Evolutionary conservation across 2,113 vertebrate genomes (phyloP).

Genomic region (Procavia capensis): DNA sequence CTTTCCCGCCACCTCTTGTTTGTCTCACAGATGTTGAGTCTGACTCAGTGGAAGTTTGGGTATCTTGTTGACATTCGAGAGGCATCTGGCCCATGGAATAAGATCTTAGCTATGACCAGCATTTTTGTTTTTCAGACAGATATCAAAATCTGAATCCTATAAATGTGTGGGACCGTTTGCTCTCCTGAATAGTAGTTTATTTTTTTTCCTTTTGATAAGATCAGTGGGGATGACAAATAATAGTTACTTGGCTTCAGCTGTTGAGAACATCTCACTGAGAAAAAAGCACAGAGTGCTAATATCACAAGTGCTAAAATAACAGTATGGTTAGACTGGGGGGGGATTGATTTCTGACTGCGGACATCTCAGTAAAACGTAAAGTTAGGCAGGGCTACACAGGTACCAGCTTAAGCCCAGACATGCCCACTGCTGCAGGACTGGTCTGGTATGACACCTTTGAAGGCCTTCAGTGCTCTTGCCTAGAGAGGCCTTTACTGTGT

Average conservation of each 20-base stretch:
- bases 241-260: neutral
- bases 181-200: neutral
- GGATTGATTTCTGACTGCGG: neutral
- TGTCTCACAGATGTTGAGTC: neutral
- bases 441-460: neutral
- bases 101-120: neutral
- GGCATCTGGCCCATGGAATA: neutral
- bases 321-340: neutral
- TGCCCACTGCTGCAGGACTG: neutral
- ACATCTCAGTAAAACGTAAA: neutral
- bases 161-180: neutral
- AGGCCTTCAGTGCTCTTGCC: neutral
- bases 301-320: neutral
- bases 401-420: neutral
- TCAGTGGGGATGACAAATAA: neutral
- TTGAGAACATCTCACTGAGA: neutral
- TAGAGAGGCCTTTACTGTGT: neutral
- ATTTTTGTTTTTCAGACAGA: neutral
- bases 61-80: neutral
- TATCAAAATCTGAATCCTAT: neutral
- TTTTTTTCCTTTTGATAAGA: slow-evolving; percentile 5
- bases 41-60: neutral
- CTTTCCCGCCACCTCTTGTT: neutral
- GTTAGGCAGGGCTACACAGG: no score
- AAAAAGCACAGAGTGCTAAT: neutral